Base-by-base conservation (phyloP, 2,797 vertebrate genomes). In the Esox lucius region DNA sequence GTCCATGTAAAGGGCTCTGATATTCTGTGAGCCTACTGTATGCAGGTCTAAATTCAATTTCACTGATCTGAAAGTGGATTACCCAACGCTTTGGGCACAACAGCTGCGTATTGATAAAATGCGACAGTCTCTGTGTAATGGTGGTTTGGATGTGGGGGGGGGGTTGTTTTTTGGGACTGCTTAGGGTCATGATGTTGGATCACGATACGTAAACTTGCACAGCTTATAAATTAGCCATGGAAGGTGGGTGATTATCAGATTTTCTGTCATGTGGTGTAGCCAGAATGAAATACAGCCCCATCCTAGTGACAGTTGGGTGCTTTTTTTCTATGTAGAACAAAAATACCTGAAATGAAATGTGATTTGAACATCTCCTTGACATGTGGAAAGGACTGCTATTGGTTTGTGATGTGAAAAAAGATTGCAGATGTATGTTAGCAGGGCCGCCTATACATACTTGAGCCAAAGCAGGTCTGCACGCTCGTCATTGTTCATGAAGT, bases 101-200 rank as follows among this genome's bases (percentile, higher is more conserved):
- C 39, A 68, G 67, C 39, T n/a, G 66, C 68, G 66, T 46, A 24
- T 68, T 68, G 35, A 46, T 68, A 28, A 31, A 31, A 22, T 56
- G n/a, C 12, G 15, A 64, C 67, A 11, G 17, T 42, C 35, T 12
- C n/a, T 42, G 67, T 9, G 42, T 13, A 68, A 68, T 24, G n/a
- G 12, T 46, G 67, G n/a, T 48, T 68, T 22, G 39, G 67, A 22
- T 2, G 33, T 46, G n/a, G 35, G 35, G 2, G 65, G 67, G 67
- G 16, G 28, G 22, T 26, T 68, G 35, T n/a, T 68, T 7, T 22
- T 42, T 13, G 19, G 33, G 67, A 68, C 67, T 46, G 39, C 67
- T 68, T 68, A 39, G 35, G 39, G 35, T 39, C 35, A 46, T 24
- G 35, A n/a, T 68, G n/a, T 24, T 64, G 22, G 61, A 16, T 64